phyloP scores from a whole-genome alignment of 2,888 invertebrate species.

The Sympetrum striolatum region DNA sequence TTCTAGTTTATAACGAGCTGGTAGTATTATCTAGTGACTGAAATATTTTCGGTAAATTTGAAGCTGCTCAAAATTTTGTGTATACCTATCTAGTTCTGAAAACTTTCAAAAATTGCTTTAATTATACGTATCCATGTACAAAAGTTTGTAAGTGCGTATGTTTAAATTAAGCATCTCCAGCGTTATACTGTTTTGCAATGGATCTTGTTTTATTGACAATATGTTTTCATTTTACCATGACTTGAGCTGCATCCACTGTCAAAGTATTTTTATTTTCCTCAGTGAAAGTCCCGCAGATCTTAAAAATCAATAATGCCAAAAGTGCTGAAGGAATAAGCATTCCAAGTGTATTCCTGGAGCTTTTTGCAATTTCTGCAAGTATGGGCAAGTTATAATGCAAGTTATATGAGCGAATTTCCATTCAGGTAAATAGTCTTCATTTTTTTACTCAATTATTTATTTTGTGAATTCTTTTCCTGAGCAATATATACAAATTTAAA shows the following conservation, averaged over 20 bases:
- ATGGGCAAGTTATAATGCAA: slow-evolving; percentile 91
- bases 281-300: slow-evolving; percentile 96
- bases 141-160: too few species aligned
- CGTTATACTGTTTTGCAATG: too few species aligned
- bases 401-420: slow-evolving; percentile 87
- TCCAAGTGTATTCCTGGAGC: slow-evolving; percentile 81
- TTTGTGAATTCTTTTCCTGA: too few species aligned
- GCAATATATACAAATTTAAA: too few species aligned
- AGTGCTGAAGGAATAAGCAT: slow-evolving; percentile 92
- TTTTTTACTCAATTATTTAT: slow-evolving; percentile 44
- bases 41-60: too few species aligned
- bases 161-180: too few species aligned
- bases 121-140: too few species aligned
- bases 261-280: slow-evolving; percentile 52
- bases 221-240: background rate
- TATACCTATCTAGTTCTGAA: too few species aligned
- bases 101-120: too few species aligned
- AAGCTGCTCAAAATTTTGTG: too few species aligned
- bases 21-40: too few species aligned
- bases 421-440: slow-evolving; percentile 71
- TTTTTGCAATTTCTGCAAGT: slow-evolving; percentile 88
- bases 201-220: background rate
- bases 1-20: too few species aligned
- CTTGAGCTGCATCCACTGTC: background rate
- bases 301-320: slow-evolving; percentile 83